Evolutionary conservation across 2,113 vertebrate genomes (phyloP), one percentile per base, ranked within the genome.

Genomic region (Myxocyprinus asiaticus): DNA sequence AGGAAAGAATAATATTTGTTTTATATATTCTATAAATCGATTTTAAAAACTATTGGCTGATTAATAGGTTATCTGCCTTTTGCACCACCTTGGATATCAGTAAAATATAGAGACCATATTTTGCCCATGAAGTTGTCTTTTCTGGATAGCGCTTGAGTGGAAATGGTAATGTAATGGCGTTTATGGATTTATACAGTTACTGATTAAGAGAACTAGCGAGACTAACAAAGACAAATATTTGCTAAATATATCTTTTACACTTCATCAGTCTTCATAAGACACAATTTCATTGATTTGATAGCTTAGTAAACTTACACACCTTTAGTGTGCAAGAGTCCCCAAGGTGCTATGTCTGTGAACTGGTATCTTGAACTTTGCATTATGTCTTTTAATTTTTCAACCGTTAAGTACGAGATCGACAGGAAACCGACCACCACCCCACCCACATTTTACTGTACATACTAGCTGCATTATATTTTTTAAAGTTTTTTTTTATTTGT

Each of bases 311-410:
- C 22, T 12, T 43, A n/a, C n/a, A 15, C 42, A 59, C 15, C 4
- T 53, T 65, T 7, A 48, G 10, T 22, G 10, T 14, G 12, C 47
- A 33, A 7, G 43, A 62, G 42, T 6, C 64, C 47, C 7, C 17
- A 45, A 56, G 15, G 44, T 22, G 6, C 22, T 33, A 33, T 67
- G 43, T 74, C 33, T 17, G n/a, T 62, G 48, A 72, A 12, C 33
- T 33, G 6, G 3, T 3, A 33, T 55, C 62, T 15, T 9, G 15
- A 5, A 11, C 9, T 33, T 4, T 4, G 9, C 42, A 50, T 45
- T 6, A 10, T 74, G 51, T 74, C 55, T 68, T 64, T 68, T 56
- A 68, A 82, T 53, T 7, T 71, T 71, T 61, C 50, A 78, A 64
- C 15, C 42, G 3, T 17, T n/a, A 67, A 66, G 22, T 77, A 67